Evolutionary conservation across 2,888 invertebrate species (phyloP), one percentile per base, ranked within the genome.

Genomic region (Caenorhabditis sp.): DNA sequence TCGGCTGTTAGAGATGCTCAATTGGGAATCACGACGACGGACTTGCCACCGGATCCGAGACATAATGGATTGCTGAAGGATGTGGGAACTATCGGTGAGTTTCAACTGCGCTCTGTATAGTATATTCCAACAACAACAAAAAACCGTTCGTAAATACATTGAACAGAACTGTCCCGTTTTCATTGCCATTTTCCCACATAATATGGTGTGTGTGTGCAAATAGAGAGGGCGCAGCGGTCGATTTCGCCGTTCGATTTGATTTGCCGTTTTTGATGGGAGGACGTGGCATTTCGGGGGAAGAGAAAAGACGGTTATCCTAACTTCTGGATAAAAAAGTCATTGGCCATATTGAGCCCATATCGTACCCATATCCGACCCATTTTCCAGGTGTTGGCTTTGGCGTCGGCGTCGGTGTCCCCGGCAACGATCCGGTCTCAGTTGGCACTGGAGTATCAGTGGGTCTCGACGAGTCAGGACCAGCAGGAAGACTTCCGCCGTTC

Each of bases 401-500:
- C 2, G 81, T 88, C 11, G 85, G 84, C 9, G 87, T 88, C 4
- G 86, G 81, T 2, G 85, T 87, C 4, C 86, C 86, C 13, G 85
- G 83, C 24, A 87, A 88, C 51, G 88, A 88, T 76, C 88, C 88
- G 0, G 88, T 88, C 1, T 77, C 78, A 9, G 87, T 88, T 15
- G 85, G 82, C 51, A 76, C 85, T 1, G 84, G 81, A 18, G 87
- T 88, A 24, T 28, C 80, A 6, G 86, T 88, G 1, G 85, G 84
- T 8, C 62, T 88, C 6, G 88, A 86, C 35, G 86, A 70, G n/a
- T 85, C 85, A 3, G 88, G 88, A 0, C 78, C 83, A 13, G 88
- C 88, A 1, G 87, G 87, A 18, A 79, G 85, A 18, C 74, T 88
- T 4, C 88, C 84, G 11, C 87, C 82, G 15, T 85, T 86, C 53